A percentile compares a stretch with the other conserved stretches of the same genome.
phyloP scores from a whole-genome alignment of 35 echinoderm and acorn worm genomes.

The Chiridota heheva region DNA sequence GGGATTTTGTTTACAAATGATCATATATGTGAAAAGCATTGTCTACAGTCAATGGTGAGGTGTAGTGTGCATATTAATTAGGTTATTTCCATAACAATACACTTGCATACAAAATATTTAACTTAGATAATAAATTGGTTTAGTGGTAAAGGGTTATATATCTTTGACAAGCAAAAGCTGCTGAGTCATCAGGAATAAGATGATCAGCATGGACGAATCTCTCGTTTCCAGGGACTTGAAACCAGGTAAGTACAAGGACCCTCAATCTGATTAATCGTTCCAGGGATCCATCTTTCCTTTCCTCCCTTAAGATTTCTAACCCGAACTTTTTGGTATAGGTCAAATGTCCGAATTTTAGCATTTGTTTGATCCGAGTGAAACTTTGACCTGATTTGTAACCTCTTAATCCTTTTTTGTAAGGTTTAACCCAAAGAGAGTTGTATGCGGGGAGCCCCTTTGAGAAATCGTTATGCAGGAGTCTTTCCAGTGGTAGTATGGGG shows the following conservation, averaged over 20 bases:
- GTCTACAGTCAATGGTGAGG: too few species aligned
- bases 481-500: constrained; percentile 35
- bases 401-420: constrained; percentile 10
- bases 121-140: too few species aligned
- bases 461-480: constrained; percentile 35
- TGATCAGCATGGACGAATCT: constrained; percentile 48
- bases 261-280: constrained; percentile 12
- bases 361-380: not conserved
- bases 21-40: too few species aligned
- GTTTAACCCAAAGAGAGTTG: constrained; percentile 2
- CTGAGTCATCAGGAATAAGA: constrained; percentile 45
- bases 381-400: constrained; percentile 1
- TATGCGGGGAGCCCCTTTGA: constrained; percentile 20
- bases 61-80: too few species aligned
- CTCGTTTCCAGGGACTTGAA: constrained; percentile 27
- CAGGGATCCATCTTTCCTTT: constrained; percentile 25
- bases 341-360: not conserved
- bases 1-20: too few species aligned
- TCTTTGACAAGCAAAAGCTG: too few species aligned
- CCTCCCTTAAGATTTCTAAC: constrained; percentile 4
- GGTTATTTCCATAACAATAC: too few species aligned
- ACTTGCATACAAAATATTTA: too few species aligned
- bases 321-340: constrained; percentile 14
- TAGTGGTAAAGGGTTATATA: too few species aligned
- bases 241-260: constrained; percentile 30